phyloP scores from a whole-genome alignment of 2,113 vertebrate genomes.

The Hypomesus transpacificus region DNA sequence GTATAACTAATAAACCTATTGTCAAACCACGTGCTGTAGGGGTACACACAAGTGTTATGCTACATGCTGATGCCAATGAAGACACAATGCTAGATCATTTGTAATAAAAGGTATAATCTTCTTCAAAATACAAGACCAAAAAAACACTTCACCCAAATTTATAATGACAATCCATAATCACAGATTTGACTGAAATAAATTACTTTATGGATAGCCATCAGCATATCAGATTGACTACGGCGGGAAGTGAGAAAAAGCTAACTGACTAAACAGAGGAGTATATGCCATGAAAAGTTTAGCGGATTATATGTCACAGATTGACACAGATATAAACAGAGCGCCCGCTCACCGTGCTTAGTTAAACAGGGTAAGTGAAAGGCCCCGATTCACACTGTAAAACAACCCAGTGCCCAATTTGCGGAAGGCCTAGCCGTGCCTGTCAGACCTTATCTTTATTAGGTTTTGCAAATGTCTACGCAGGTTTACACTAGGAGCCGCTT shows the following conservation, averaged over 20 bases:
- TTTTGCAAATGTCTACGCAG: slow-evolving; percentile 81
- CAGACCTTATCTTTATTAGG: slow-evolving; percentile 91
- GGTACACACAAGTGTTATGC: too few relatives aligned
- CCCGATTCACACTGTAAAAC: slow-evolving; percentile 56
- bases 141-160: too few relatives aligned
- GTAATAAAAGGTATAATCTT: too few relatives aligned
- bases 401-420: slow-evolving; percentile 62
- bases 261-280: slow-evolving; percentile 7
- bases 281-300: slow-evolving; percentile 48
- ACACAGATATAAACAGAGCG: slow-evolving; percentile 52
- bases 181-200: too few relatives aligned
- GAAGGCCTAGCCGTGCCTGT: slow-evolving; percentile 65
- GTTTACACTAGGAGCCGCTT: slow-evolving; percentile 71
- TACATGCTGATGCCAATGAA: too few relatives aligned
- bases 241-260: too few relatives aligned
- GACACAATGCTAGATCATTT: too few relatives aligned
- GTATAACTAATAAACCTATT: too few relatives aligned
- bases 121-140: too few relatives aligned
- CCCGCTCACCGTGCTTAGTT: slow-evolving; percentile 48
- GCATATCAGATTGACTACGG: too few relatives aligned
- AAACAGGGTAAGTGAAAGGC: slow-evolving; percentile 57
- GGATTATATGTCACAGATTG: slow-evolving; percentile 50
- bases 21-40: too few relatives aligned
- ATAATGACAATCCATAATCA: not conserved
- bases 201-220: too few relatives aligned